phyloP scores from a whole-genome alignment of 2,888 invertebrate genomes.

The Parthenolecanium corni region DNA sequence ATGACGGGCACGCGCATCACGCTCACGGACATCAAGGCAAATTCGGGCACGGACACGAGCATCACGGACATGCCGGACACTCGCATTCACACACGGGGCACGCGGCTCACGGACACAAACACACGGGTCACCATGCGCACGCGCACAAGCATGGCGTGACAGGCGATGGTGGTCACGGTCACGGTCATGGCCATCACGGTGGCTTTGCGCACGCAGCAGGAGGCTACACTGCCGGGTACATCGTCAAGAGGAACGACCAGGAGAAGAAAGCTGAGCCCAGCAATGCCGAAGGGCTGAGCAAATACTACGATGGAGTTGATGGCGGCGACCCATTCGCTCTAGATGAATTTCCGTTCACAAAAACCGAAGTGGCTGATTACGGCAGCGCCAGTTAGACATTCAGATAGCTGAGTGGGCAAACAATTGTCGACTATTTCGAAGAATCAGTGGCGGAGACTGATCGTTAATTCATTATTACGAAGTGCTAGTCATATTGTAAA shows the following conservation, averaged over 20 bases:
- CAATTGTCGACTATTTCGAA: no score
- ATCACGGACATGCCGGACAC: constrained; percentile 33
- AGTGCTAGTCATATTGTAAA: no score
- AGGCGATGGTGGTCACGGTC: constrained; percentile 31
- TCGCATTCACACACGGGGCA: constrained; percentile 32
- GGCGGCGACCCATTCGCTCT: constrained; percentile 25
- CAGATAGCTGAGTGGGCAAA: no score
- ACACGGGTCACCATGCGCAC: constrained; percentile 32
- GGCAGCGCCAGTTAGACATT: constrained; percentile 14
- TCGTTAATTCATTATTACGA: no score
- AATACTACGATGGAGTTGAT: constrained; percentile 19
- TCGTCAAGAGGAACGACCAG: constrained; percentile 31
- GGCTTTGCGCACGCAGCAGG: constrained; percentile 12
- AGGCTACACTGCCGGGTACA: constrained; percentile 18
- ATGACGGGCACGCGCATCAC: constrained; percentile 33
- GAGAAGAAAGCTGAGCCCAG: constrained; percentile 1
- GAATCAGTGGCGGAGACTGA: no score
- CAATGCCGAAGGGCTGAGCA: constrained; percentile 28
- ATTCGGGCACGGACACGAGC: constrained; percentile 34
- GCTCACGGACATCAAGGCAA: constrained; percentile 33
- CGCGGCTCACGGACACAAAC: constrained; percentile 32
- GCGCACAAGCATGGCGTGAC: constrained; percentile 32
- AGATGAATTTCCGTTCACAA: constrained; percentile 28
- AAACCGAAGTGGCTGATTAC: constrained; percentile 31
- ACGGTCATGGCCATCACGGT: constrained; percentile 6